Evolutionary conservation across 2,888 invertebrate species (phyloP).

Genomic region (Germaria angustata): DNA sequence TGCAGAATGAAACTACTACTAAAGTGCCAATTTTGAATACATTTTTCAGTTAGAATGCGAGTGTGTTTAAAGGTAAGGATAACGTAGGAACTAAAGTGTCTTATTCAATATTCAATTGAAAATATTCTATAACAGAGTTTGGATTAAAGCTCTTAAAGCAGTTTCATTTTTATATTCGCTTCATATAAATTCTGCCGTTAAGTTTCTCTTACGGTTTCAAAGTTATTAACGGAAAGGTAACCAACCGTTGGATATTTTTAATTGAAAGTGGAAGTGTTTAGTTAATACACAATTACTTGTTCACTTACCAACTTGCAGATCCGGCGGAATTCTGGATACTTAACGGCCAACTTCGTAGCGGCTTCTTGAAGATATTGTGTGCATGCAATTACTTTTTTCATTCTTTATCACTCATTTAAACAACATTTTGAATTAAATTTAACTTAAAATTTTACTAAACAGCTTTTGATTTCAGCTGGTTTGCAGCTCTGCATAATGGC

Average conservation of each 20-base stretch:
- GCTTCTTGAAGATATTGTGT: no score
- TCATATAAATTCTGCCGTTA: conserved; percentile 89
- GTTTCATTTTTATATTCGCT: no score
- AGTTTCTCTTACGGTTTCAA: conserved; percentile 81
- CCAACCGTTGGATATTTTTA: not conserved
- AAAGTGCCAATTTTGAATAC: conserved; percentile 79
- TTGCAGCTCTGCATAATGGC: no score
- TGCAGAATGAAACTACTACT: conserved; percentile 93
- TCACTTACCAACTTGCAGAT: no score
- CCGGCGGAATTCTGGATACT: no score
- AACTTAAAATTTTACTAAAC: no score
- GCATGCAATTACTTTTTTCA: no score
- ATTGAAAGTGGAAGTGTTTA: not conserved
- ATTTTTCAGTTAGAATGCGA: no score
- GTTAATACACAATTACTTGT: not conserved
- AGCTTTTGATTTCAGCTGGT: no score
- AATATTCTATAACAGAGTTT: conserved; percentile 92
- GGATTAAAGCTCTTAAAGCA: conserved; percentile 87
- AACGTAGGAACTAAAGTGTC: conserved; percentile 95
- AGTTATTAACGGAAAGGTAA: not conserved
- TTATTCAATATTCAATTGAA: conserved; percentile 88
- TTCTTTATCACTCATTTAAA: no score
- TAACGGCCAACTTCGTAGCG: no score
- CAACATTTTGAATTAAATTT: no score
- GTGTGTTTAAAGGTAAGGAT: conserved; percentile 94